These are phyloP conservation scores for Indicator maculatus DNA, from an alignment of 2,113 vertebrate genomes.

Conservation along the genomic window DNA sequence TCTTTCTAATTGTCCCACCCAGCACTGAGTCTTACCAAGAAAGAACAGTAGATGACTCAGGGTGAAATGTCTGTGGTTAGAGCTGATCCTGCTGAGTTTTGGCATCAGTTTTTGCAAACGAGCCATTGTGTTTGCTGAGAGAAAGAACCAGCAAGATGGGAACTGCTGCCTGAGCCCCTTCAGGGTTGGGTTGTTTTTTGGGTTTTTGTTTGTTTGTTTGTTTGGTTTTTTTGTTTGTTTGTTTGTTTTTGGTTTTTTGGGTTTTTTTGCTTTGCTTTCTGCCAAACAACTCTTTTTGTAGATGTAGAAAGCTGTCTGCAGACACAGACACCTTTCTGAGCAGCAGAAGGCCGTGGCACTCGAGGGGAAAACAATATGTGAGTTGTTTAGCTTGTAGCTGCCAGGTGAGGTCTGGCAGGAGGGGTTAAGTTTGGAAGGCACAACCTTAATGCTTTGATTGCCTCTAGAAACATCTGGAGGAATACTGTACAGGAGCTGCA, in stretches of 20 bases:
- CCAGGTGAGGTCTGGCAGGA: neutral
- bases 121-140: constrained; percentile 16
- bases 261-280: neutral
- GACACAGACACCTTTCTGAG: neutral
- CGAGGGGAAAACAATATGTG: neutral
- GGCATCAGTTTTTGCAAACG: neutral
- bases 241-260: too few relatives aligned
- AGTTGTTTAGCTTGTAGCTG: neutral
- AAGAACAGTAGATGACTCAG: constrained; percentile 26
- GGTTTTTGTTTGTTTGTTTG: too few relatives aligned
- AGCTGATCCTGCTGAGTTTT: constrained; percentile 24
- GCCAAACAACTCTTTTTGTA: neutral
- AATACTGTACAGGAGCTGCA: neutral
- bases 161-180: neutral
- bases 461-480: neutral
- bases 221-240: neutral
- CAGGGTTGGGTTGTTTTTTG: too few relatives aligned
- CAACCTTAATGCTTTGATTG: neutral
- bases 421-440: neutral
- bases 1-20: neutral
- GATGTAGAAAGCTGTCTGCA: neutral
- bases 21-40: neutral
- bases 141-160: neutral
- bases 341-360: neutral
- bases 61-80: neutral